Conservation (phyloP, 2,888 invertebrate species). For the Drosophila putrida region DNA sequence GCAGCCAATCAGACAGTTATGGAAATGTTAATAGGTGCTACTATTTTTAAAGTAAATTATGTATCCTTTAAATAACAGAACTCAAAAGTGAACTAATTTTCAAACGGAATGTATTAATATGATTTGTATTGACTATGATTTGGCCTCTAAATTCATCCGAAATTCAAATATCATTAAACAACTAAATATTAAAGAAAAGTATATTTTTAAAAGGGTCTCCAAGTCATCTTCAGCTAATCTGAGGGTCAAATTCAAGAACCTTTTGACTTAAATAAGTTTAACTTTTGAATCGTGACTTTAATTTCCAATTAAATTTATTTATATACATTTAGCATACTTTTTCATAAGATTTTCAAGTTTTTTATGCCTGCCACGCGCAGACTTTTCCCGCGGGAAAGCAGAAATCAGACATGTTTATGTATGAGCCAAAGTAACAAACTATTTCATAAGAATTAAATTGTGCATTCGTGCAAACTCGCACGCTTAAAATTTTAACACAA, state of each 20-base stretch:
- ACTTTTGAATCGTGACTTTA: neutral
- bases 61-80: too few relatives aligned
- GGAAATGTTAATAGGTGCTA: neutral
- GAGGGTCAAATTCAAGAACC: too few relatives aligned
- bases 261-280: neutral
- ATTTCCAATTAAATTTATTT: neutral
- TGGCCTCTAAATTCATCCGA: too few relatives aligned
- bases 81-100: too few relatives aligned
- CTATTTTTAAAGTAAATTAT: neutral
- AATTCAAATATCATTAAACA: too few relatives aligned
- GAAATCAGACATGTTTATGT: constrained; percentile 30
- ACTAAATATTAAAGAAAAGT: neutral
- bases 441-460: constrained; percentile 62
- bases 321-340: constrained; percentile 1
- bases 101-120: too few relatives aligned
- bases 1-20: neutral
- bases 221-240: neutral
- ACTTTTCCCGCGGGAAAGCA: neutral
- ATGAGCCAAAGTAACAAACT: constrained; percentile 29
- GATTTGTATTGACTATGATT: too few relatives aligned
- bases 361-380: constrained; percentile 5
- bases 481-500: constrained; percentile 57
- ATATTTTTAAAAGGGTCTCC: neutral
- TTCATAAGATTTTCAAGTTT: neutral
- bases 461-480: constrained; percentile 56